phyloP scores from a whole-genome alignment of 2,797 vertebrate species.

The Acrocephalus scirpaceus region DNA sequence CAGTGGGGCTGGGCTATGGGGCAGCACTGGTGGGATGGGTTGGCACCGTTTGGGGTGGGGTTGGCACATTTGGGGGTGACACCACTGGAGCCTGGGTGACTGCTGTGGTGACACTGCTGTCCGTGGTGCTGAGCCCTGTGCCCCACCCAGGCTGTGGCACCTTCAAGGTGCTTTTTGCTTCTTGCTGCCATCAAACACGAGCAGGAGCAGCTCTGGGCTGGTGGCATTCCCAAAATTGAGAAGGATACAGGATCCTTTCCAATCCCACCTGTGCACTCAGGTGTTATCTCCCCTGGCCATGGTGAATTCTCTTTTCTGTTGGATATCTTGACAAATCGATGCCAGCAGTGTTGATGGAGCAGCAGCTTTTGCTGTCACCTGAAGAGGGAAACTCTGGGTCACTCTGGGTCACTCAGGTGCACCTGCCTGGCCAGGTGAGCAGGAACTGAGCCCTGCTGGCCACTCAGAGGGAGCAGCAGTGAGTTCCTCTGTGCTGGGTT shows the following conservation, averaged over 20 bases:
- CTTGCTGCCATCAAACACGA: fast-evolving
- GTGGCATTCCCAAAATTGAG: neutral
- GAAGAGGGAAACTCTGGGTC: neutral
- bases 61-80: too few species aligned
- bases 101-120: neutral
- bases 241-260: fast-evolving
- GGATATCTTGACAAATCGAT: fast-evolving
- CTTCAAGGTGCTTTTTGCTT: fast-evolving
- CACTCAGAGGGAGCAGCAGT: fast-evolving
- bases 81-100: neutral
- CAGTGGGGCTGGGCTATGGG: neutral
- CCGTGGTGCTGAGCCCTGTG: neutral
- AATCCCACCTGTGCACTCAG: fast-evolving
- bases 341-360: neutral
- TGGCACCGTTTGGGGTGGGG: fast-evolving
- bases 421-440: neutral
- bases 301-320: neutral
- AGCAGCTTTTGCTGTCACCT: neutral
- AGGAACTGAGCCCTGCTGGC: neutral
- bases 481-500: neutral
- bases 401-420: fast-evolving
- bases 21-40: fast-evolving
- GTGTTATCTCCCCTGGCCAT: neutral
- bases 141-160: fast-evolving
- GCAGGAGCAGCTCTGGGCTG: neutral